phyloP scores from a whole-genome alignment of 2,888 invertebrate genomes.

The Mythimna loreyi region DNA sequence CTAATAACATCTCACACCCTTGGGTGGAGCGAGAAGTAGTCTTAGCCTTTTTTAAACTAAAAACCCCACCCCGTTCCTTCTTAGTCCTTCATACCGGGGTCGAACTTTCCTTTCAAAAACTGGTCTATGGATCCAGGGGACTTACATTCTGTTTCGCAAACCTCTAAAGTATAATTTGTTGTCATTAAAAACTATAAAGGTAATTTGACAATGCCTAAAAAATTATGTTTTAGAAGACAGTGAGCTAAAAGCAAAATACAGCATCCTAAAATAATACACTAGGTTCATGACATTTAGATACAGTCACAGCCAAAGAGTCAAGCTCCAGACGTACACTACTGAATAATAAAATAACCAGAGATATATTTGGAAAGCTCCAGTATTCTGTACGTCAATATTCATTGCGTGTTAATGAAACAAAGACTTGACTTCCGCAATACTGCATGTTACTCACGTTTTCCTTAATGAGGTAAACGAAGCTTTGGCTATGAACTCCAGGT shows the following conservation, averaged over 20 bases:
- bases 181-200: too few relatives aligned
- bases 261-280: not conserved
- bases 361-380: constrained; percentile 24
- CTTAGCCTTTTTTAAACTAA: too few relatives aligned
- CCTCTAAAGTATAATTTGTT: too few relatives aligned
- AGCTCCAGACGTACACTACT: constrained; percentile 15
- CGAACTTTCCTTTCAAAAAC: too few relatives aligned
- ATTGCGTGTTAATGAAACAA: constrained; percentile 36
- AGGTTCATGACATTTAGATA: not conserved
- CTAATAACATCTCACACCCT: too few relatives aligned
- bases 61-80: too few relatives aligned
- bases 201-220: not conserved
- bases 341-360: constrained; percentile 29
- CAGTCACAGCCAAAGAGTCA: not conserved
- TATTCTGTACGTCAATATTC: constrained; percentile 30
- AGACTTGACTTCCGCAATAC: constrained; percentile 28
- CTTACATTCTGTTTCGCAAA: too few relatives aligned
- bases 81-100: too few relatives aligned
- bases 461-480: constrained; percentile 27
- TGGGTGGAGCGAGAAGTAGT: too few relatives aligned
- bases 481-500: not conserved
- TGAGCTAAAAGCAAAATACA: not conserved
- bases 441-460: constrained; percentile 19
- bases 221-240: not conserved
- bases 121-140: too few relatives aligned